phyloP scores from a whole-genome alignment of 2,797 vertebrate genomes.

The Platalea minor region DNA sequence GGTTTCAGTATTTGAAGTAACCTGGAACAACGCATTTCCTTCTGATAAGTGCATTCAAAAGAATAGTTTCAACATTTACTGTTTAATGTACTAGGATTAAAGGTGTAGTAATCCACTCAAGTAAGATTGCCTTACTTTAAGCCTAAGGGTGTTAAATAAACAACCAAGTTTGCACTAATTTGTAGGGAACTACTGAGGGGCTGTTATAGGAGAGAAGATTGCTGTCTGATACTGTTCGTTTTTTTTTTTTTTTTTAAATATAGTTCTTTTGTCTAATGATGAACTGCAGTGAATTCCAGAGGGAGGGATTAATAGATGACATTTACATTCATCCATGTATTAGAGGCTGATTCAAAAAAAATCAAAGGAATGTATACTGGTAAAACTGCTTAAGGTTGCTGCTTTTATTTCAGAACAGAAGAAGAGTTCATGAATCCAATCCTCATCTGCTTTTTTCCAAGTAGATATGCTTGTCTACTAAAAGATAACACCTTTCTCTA shows the following conservation, averaged over 20 bases:
- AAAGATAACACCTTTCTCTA: neutral
- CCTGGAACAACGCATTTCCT: neutral
- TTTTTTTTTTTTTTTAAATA: neutral
- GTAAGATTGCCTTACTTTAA: neutral
- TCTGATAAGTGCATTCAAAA: neutral
- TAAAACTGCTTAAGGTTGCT: neutral
- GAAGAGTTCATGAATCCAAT: neutral
- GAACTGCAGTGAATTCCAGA: neutral
- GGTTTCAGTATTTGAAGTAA: neutral
- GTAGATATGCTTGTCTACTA: neutral
- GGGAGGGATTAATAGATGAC: neutral
- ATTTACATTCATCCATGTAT: neutral
- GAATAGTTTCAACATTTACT: neutral
- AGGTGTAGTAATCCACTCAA: neutral
- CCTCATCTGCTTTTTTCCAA: neutral
- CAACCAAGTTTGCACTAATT: neutral
- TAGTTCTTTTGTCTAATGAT: neutral
- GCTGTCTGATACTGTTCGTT: neutral
- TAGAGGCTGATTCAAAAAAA: neutral
- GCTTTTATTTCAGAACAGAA: constrained; percentile 7
- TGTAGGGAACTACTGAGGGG: neutral
- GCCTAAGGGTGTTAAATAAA: neutral
- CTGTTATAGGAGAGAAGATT: neutral
- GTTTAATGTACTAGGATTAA: neutral
- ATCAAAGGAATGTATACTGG: neutral